These are phyloP conservation scores for Bombus haemorrhoidalis DNA, from an alignment of 1,140 invertebrate species.

Conservation along the genomic window DNA sequence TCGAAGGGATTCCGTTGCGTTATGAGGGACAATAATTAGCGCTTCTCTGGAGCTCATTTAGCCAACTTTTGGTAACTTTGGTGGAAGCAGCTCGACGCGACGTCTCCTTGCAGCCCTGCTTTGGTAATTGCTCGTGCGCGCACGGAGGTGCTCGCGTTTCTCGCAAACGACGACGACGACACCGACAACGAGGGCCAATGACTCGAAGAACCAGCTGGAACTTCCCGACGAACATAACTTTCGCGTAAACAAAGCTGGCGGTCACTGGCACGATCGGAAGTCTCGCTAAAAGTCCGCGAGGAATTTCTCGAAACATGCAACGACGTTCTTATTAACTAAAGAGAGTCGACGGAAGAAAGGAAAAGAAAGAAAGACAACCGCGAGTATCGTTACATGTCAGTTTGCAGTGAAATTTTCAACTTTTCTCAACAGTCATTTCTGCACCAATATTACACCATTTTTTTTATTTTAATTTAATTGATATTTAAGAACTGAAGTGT, in stretches of 20 bases:
- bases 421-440: no score
- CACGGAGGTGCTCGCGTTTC: neutral
- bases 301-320: no score
- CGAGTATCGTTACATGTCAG: no score
- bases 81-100: neutral
- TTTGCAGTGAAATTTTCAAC: no score
- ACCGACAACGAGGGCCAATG: conserved; percentile 30
- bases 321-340: neutral
- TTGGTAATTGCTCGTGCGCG: conserved; percentile 34
- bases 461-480: no score
- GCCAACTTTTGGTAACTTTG: conserved; percentile 31
- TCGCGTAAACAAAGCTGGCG: conserved; percentile 32
- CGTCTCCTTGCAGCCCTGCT: conserved; percentile 4
- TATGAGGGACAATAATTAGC: conserved; percentile 47
- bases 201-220: conserved; percentile 10
- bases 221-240: conserved; percentile 21
- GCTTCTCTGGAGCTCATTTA: conserved; percentile 33
- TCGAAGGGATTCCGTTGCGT: conserved; percentile 20
- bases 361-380: no score
- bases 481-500: no score
- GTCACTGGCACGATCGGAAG: neutral
- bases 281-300: neutral
- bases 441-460: no score
- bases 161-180: conserved; percentile 11
- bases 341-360: neutral